Base-by-base conservation (phyloP, 2,113 vertebrate species). In the Oreotrochilus melanogaster region DNA sequence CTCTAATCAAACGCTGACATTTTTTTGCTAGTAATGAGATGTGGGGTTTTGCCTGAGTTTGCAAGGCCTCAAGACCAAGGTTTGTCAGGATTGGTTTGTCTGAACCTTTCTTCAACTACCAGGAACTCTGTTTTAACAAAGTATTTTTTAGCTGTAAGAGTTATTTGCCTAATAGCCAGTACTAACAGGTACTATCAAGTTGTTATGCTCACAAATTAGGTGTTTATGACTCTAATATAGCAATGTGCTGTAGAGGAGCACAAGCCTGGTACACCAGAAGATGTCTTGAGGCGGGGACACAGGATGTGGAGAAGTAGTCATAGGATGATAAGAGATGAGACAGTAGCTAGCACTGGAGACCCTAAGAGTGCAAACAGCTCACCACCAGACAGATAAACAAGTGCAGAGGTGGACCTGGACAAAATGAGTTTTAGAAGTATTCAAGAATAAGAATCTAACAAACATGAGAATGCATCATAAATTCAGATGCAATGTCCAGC, bases 21-120 rank as follows among this genome's bases (percentile, higher is more conserved):
- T 51, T 7, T 47, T 60, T 66, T 58, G 10, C 25, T 30, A 8
- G 21, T 18, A n/a, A 58, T 0, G 0, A 90, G 15, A 17, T 33
- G 56, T 28, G 30, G 39, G 9, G 28, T 75, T 82, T 65, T 66
- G 37, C 22, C 14, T 23, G 42, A 71, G 11, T 45, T 79, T 86
- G 18, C 22, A 86, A 71, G 18, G 18, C 39, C 71, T 90, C 28
- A 27, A n/a, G n/a, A 57, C 5, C 48, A 43, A n/a, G 10, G 25
- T 47, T 73, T 76, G 17, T 47, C 31, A 54, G 22, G 27, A 57
- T 11, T 42, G 15, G 12, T 88, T 90, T 78, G n/a, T 35, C n/a
- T 66, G 21, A 92, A 37, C 7, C 3, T 70, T 35, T 57, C 39
- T 16, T 74, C 39, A 86, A 4, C 30, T 61, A 37, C 64, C 4